Evolutionary conservation across 1,140 invertebrate genomes (phyloP).

Genomic region (Drosophila melanica): DNA sequence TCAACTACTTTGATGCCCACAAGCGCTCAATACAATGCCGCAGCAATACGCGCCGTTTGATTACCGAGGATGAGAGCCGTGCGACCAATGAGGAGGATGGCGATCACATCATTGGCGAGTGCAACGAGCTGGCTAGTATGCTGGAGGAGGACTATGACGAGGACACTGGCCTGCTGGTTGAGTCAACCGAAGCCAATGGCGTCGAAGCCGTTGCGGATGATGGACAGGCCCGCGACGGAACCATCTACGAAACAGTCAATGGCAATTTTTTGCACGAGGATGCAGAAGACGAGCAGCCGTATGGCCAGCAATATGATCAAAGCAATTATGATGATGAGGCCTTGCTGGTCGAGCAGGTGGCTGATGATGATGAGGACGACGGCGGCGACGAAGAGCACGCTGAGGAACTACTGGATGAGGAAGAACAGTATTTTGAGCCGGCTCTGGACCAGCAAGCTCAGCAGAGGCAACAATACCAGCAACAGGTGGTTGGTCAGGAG

Average conservation of each 20-base stretch:
- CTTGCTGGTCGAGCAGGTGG: constrained; percentile 32
- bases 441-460: constrained; percentile 2
- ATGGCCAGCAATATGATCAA: constrained; percentile 29
- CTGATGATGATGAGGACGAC: constrained; percentile 23
- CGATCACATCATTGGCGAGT: neutral
- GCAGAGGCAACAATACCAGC: constrained; percentile 12
- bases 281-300: constrained; percentile 20
- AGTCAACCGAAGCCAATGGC: constrained; percentile 25
- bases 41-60: constrained; percentile 65
- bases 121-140: constrained; percentile 24
- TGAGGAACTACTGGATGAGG: constrained; percentile 21
- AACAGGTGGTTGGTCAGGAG: constrained; percentile 17
- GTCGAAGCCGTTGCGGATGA: constrained; percentile 13
- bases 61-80: constrained; percentile 11
- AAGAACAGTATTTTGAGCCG: constrained; percentile 28
- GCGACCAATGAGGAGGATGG: neutral
- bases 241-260: constrained; percentile 15
- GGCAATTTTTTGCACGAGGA: constrained; percentile 9
- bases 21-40: constrained; percentile 80
- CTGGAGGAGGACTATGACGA: constrained; percentile 68
- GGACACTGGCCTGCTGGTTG: constrained; percentile 60
- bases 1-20: constrained; percentile 79
- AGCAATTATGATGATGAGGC: constrained; percentile 33
- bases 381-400: constrained; percentile 6
- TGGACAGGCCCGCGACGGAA: neutral